phyloP scores from a whole-genome alignment of 2,888 invertebrate species.

The Clunio marinus region DNA sequence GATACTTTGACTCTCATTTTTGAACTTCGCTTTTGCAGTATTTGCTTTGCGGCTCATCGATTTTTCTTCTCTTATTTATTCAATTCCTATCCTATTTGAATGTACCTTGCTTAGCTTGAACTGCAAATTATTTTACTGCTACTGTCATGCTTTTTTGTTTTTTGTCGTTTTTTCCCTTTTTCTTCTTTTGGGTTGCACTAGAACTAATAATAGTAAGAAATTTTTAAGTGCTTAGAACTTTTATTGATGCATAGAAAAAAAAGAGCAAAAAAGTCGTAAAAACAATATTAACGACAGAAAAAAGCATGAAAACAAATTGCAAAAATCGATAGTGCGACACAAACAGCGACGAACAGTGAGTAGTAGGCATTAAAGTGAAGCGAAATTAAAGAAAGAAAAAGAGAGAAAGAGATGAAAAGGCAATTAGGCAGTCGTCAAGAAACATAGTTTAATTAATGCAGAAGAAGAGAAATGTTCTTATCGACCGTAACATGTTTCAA shows the following conservation, averaged over 20 bases:
- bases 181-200: neutral
- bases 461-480: conserved; percentile 1
- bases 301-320: neutral
- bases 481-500: conserved; percentile 15
- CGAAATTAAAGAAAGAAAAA: neutral
- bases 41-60: neutral
- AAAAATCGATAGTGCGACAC: conserved; percentile 25
- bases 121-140: conserved; percentile 20
- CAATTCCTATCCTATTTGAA: too few species aligned
- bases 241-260: conserved; percentile 19
- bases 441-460: neutral
- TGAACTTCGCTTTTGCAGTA: neutral
- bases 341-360: neutral
- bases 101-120: too few species aligned
- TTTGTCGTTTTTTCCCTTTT: too few species aligned
- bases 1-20: neutral
- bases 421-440: conserved; percentile 22
- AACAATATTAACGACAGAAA: neutral
- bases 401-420: neutral
- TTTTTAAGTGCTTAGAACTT: conserved; percentile 9
- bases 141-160: too few species aligned
- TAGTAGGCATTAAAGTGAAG: neutral
- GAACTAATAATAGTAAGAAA: too few species aligned
- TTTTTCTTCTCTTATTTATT: neutral
- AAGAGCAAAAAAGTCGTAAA: neutral